phyloP scores from a whole-genome alignment of 2,888 invertebrate genomes.

The Torymus tubicola region DNA sequence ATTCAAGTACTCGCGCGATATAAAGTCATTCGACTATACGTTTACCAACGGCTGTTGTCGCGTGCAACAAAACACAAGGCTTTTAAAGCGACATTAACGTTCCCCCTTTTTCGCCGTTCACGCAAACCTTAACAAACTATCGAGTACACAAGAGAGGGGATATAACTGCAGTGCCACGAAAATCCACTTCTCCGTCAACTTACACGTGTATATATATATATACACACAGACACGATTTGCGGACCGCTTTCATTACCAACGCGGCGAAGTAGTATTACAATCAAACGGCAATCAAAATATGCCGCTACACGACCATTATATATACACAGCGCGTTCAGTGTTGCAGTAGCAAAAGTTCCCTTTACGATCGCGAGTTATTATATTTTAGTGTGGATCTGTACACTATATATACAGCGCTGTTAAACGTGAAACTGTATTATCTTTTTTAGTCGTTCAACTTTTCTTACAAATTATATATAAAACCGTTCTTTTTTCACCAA shows the following conservation, averaged over 20 bases:
- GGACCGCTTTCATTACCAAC: conserved; percentile 1
- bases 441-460: background rate
- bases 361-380: conserved; percentile 19
- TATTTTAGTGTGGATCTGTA: conserved; percentile 39
- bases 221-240: background rate
- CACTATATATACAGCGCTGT: background rate
- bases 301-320: conserved; percentile 32
- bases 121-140: too few species aligned
- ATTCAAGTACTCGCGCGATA: too few species aligned
- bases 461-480: conserved; percentile 2
- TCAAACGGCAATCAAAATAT: conserved; percentile 47
- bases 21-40: too few species aligned
- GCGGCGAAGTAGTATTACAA: conserved; percentile 35
- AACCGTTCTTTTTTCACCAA: background rate
- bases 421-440: conserved; percentile 19
- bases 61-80: too few species aligned
- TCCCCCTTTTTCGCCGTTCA: too few species aligned
- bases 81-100: too few species aligned
- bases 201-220: too few species aligned
- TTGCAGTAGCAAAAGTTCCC: conserved; percentile 14
- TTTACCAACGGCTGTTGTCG: too few species aligned
- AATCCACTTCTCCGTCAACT: too few species aligned
- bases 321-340: background rate
- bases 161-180: too few species aligned
- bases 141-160: too few species aligned